Percentiles rank a stretch among this genome's conserved stretches.
Conservation (phyloP, 2,113 vertebrate genomes). For the Corythaeola cristata region DNA sequence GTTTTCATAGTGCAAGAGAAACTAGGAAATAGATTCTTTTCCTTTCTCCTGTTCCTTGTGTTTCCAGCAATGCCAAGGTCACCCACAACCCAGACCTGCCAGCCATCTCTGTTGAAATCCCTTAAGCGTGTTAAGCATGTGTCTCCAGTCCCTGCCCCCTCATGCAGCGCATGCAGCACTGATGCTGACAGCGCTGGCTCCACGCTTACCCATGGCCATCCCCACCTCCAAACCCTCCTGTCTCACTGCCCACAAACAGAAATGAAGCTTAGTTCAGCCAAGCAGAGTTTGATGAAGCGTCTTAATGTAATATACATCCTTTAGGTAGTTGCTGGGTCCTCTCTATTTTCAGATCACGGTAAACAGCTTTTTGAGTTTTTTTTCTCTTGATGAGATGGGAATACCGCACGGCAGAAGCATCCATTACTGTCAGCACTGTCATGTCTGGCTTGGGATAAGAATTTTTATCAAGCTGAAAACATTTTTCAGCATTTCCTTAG, state of each 20-base stretch:
- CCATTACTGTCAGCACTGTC: neutral
- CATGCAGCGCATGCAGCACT: fast-evolving
- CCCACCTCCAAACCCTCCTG: neutral
- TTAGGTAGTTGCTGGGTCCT: neutral
- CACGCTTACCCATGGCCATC: neutral
- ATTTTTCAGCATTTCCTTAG: neutral
- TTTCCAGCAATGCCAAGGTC: neutral
- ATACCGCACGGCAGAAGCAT: neutral
- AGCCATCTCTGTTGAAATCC: neutral
- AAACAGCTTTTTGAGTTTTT: neutral
- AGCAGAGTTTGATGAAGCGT: neutral
- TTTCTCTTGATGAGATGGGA: neutral
- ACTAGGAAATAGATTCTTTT: neutral
- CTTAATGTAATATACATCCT: neutral
- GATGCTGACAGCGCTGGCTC: neutral
- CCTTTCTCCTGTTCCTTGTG: neutral
- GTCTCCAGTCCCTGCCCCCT: neutral
- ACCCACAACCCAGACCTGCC: neutral
- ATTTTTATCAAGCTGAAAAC: neutral
- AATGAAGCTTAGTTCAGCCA: neutral
- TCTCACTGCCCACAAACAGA: neutral
- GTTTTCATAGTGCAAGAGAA: neutral
- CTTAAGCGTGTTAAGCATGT: neutral
- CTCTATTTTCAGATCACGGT: neutral
- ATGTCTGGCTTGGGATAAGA: neutral